Conservation (phyloP, 2,888 invertebrate genomes). For the Myopa testacea region DNA sequence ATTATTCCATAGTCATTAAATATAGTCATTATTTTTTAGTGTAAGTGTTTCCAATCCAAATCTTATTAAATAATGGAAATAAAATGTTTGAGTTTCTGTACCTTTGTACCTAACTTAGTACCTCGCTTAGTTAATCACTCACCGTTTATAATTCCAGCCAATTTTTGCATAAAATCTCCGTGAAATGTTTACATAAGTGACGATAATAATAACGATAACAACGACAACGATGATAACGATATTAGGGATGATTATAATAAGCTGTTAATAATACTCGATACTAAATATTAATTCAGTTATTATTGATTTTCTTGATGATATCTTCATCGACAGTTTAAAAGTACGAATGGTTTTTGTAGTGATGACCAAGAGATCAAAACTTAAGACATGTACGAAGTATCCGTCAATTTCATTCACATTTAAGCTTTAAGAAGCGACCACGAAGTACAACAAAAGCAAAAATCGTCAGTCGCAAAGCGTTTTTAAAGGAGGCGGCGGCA, state of each 20-base stretch:
- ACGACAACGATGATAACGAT: neutral
- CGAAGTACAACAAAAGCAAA: constrained; percentile 29
- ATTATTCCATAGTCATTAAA: no score
- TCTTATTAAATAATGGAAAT: no score
- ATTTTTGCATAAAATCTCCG: constrained; percentile 54
- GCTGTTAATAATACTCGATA: neutral
- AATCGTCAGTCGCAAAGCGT: constrained; percentile 41
- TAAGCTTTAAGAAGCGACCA: neutral
- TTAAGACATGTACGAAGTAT: no score
- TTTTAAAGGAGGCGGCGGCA: neutral
- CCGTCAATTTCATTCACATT: constrained; percentile 33
- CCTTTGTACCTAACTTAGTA: no score
- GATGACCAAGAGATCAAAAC: neutral
- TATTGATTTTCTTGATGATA: constrained; percentile 3
- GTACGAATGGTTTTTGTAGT: constrained; percentile 36
- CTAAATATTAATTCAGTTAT: neutral
- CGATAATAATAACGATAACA: neutral
- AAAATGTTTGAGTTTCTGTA: no score
- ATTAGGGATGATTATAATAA: neutral
- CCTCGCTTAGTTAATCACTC: neutral
- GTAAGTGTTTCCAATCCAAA: no score
- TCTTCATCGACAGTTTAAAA: no score
- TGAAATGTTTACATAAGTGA: constrained; percentile 54
- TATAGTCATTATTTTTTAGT: no score
- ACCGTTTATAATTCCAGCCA: constrained; percentile 55